Evolutionary conservation across 2,113 vertebrate species (phyloP).

Genomic region (Platichthys flesus): DNA sequence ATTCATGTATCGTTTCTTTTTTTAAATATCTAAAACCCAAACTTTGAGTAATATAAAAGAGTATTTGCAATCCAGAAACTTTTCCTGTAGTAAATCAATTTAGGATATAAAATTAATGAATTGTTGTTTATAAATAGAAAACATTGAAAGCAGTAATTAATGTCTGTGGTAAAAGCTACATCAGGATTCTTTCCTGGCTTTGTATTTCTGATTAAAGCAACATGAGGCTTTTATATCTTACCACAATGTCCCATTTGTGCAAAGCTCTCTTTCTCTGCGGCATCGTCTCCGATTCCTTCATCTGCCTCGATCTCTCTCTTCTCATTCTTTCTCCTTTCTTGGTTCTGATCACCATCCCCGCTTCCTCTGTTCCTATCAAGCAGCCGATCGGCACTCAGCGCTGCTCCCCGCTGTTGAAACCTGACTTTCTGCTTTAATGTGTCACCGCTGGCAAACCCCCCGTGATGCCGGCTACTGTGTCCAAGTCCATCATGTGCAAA

Average conservation of each 20-base stretch:
- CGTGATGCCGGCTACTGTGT: conserved; percentile 39
- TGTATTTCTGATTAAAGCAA: not conserved
- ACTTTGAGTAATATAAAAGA: too few species aligned
- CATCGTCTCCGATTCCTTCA: conserved; percentile 77
- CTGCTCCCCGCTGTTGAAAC: conserved; percentile 54
- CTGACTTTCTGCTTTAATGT: conserved; percentile 67
- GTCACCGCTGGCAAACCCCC: conserved; percentile 40
- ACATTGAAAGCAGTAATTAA: too few species aligned
- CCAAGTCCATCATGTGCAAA: conserved; percentile 48
- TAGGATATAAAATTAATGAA: too few species aligned
- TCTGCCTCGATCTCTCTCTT: conserved; percentile 76
- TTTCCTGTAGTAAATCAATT: too few species aligned
- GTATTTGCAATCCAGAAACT: too few species aligned
- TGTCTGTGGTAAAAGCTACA: not conserved
- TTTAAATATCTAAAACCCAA: not conserved
- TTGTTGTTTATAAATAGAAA: too few species aligned
- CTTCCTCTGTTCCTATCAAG: conserved; percentile 67
- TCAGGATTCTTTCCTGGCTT: not conserved
- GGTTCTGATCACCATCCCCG: conserved; percentile 54
- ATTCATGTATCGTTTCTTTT: not conserved
- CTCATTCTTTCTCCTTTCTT: conserved; percentile 77
- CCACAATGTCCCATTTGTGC: conserved; percentile 58
- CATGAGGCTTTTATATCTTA: conserved; percentile 45
- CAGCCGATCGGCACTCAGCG: conserved; percentile 38
- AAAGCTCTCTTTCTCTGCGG: conserved; percentile 50